A percentile compares a stretch with the other conserved stretches of the same genome.
Conservation (phyloP, 2,113 vertebrate genomes). For the Dendropsophus ebraccatus region DNA sequence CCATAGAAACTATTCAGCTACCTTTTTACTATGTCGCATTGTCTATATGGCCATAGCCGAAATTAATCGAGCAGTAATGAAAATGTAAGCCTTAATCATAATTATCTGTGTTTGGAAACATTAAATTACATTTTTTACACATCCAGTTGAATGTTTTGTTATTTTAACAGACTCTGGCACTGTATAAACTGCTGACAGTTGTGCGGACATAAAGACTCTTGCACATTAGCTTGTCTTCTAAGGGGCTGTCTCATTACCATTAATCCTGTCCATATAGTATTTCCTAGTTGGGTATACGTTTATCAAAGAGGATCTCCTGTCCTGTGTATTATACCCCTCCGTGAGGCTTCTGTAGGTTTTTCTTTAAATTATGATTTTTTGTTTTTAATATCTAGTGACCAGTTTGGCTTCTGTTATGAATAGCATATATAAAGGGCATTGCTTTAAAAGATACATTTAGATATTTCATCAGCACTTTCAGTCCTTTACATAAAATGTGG, state of each 20-base stretch:
- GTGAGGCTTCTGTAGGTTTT: no score
- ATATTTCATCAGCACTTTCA: no score
- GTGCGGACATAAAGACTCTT: not conserved
- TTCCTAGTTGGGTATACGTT: no score
- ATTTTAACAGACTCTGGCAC: not conserved
- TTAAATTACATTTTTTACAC: not conserved
- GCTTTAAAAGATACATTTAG: no score
- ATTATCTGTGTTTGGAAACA: constrained; percentile 35
- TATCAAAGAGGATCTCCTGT: no score
- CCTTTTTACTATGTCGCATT: not conserved
- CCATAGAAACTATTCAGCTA: constrained; percentile 25
- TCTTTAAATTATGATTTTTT: no score
- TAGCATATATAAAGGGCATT: no score
- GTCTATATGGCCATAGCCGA: not conserved
- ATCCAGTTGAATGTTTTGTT: not conserved
- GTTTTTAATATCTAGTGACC: not conserved
- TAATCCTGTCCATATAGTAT: not conserved
- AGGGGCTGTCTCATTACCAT: not conserved
- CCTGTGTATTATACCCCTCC: no score
- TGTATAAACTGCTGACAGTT: not conserved
- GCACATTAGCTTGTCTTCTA: not conserved
- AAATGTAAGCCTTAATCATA: constrained; percentile 22
- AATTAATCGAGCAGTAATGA: constrained; percentile 8
- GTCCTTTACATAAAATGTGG: no score
- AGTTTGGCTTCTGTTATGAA: no score